Base-by-base conservation (phyloP, 2,888 invertebrate genomes). In the Anarsia innoxiella region DNA sequence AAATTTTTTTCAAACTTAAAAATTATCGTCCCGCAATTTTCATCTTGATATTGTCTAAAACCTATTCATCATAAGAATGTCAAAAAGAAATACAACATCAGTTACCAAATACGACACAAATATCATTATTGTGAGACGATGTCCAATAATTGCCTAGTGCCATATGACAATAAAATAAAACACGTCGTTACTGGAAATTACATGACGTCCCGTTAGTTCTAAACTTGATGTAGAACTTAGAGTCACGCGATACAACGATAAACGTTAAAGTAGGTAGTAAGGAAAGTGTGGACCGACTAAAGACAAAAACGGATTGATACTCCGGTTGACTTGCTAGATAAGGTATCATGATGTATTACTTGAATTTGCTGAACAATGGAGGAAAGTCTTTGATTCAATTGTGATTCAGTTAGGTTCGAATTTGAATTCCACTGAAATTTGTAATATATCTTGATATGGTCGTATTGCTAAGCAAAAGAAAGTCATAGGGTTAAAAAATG, bases 171-270 rank as follows among this genome's bases (percentile, higher is more conserved):
- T 72, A 69, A 75, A 66, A 77, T 61, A n/a, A 77, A 80, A 78
- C 77, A 82, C 70, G 56, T 77, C 67, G 76, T 79, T 80, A 79
- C 65, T 70, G 61, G 69, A 75, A 77, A 79, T 80, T 75, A 80
- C 82, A 79, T 65, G 77, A 78, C 66, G 59, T 70, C 64, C 65
- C 65, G 73, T 76, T 77, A 73, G 61, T 66, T 63, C 61, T 49
- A 59, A 61, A 62, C 49, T 62, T 79, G 76, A 83, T 69, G 54
- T 61, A 83, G 58, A 57, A 66, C 45, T 51, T 49, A 42, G 56
- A 64, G 73, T 71, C 83, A 83, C 83, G 83, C 83, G 66, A 83
- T 72, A 49, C 50, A 40, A 49, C 71, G 62, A 82, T 80, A 77
- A 77, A 76, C 62, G 61, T 50, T 47, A 58, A 48, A 64, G 50